Evolutionary conservation across 2,888 invertebrate genomes (phyloP).

Genomic region (Luperina nickerlii): DNA sequence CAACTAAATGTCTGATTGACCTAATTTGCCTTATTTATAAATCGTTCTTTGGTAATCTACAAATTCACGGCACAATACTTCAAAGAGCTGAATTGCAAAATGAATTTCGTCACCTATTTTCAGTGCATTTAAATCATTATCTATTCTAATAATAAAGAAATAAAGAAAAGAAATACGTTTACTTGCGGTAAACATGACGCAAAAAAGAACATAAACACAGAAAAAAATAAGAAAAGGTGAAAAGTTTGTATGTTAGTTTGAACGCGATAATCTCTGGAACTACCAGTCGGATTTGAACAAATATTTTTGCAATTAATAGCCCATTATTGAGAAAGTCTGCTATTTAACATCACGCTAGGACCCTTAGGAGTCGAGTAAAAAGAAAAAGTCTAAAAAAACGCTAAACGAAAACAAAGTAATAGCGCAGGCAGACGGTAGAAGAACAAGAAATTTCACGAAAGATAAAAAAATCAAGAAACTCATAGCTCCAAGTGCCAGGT

Average conservation of each 20-base stretch:
- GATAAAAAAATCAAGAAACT: constrained; percentile 11
- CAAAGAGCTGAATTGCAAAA: not conserved
- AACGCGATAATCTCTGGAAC: not conserved
- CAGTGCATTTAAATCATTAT: too few species aligned
- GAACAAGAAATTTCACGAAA: not conserved
- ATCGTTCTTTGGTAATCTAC: not conserved
- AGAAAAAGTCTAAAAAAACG: not conserved
- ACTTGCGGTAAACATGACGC: too few species aligned
- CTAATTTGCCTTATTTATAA: not conserved
- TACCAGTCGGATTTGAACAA: not conserved
- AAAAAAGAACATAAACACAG: too few species aligned
- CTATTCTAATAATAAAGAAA: too few species aligned
- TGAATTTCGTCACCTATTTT: not conserved
- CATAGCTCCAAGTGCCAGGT: constrained; percentile 2
- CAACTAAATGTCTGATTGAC: not conserved
- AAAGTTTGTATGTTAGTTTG: not conserved
- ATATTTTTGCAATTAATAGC: not conserved
- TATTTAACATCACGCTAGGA: not conserved
- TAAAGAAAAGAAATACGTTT: too few species aligned
- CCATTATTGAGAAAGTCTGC: not conserved
- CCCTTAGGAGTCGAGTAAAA: not conserved
- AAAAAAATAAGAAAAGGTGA: not conserved
- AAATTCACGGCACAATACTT: not conserved
- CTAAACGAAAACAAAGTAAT: too few species aligned
- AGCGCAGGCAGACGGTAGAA: too few species aligned